Base-by-base conservation (phyloP, 2,888 invertebrate genomes). In the Criorhina ranunculi region DNA sequence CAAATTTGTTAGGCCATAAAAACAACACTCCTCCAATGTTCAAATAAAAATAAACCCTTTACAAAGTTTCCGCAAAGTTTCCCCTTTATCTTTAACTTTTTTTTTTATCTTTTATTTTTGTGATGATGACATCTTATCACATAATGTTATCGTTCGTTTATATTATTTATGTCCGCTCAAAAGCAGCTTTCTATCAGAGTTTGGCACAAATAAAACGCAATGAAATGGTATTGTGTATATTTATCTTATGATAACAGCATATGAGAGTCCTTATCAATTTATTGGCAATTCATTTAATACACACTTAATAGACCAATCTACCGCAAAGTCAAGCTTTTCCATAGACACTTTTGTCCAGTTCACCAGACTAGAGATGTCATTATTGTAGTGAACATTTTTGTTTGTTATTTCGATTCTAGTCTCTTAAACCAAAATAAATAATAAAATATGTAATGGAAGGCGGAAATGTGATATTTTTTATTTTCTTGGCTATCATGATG, bases 191-290 rank as follows among this genome's bases (percentile, higher is more conserved):
- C 53, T 15, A 67, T 53, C 31, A 51, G 40, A 42, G 19, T 15
- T 5, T 17, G 17, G 11, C 11, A 29, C 37, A 59, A 46, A 49
- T 35, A 69, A 44, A 19, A n/a, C 15, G 15, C 40, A 49, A 66
- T 31, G 15, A 2, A 9, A 19, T 17, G 1, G 51, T 24, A 40
- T 42, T 51, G 60, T 55, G 12, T 49, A 17, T 53, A 12, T 60
- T 77, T 67, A 77, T 60, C 60, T 53, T 44, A 8, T 37, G 78
- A 78, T 79, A 79, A 70, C 62, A 12, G 5, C 42, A 49, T 57
- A 17, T 46, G 62, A 70, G 31, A 57, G 57, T 35, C 46, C 64
- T 79, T 72, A 79, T 79, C 79, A 64, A 64, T 55, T 62, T 64
- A 55, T 57, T 64, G 53, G 55, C 62, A 55, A 46, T 62, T 78